Base-by-base conservation (phyloP, 2,113 vertebrate species). In the Thymallus thymallus region DNA sequence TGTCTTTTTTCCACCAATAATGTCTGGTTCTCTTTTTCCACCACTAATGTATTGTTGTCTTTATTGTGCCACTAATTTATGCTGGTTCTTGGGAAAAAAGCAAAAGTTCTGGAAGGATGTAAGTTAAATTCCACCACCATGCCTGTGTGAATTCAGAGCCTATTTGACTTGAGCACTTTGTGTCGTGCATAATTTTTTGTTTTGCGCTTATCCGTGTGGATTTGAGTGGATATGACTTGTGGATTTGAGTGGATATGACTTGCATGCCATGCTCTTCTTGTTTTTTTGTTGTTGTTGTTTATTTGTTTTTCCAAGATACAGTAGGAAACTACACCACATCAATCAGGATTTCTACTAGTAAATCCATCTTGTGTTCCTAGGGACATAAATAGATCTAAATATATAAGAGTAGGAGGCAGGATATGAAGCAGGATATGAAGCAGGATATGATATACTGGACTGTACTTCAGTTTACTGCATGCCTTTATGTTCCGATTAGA, bases 31-130 rank as follows among this genome's bases (percentile, higher is more conserved):
- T 18, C 48, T 51, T 13, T 13, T 89, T 84, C 88, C 85, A 76
- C 41, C 76, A 93, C 92, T 97, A 96, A 98, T 90, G 87, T 91
- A 77, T 92, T 80, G 76, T 94, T 95, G 92, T 96, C 91, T 95
- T 93, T 92, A 92, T 90, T 90, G 82, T 91, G 82, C 94, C 92
- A 85, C 56, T 46, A 64, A 91, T 90, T 61, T 85, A 93, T 94
- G 92, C 93, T 93, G 93, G 93, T 94, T 94, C 92, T 94, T 92
- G 92, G 93, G 90, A 90, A 89, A 88, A 95, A 96, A 96, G 93
- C 94, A 90, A 96, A 96, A 96, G 94, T 98, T 92, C 96, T 96
- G 93, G 93, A 95, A 90, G 93, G 93, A 95, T 95, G 97, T 99
- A 98, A 99, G 97, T 99, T 99, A 98, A 98, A 97, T 99, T 90